Conservation (phyloP, 2,113 vertebrate species). For the Vanacampus margaritifer region DNA sequence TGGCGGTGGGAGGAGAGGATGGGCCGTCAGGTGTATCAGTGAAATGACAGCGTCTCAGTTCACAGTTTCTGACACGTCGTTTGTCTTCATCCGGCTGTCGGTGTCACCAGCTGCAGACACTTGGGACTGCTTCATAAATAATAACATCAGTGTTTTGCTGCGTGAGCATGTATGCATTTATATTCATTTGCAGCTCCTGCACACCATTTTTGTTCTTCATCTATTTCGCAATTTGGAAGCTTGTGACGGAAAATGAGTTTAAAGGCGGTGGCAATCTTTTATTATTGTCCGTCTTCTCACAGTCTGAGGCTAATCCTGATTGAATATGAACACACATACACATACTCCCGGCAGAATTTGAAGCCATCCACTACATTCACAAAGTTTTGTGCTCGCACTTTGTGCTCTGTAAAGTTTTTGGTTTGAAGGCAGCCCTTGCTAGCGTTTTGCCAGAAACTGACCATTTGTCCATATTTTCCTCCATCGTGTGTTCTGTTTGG, state of each 20-base stretch:
- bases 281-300: constrained; percentile 16
- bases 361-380: constrained; percentile 7
- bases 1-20: constrained; percentile 7
- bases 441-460: constrained; percentile 13
- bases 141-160: constrained; percentile 32
- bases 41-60: constrained; percentile 63
- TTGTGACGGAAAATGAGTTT: constrained; percentile 33
- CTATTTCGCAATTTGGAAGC: constrained; percentile 10
- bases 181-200: not conserved
- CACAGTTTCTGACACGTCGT: constrained; percentile 58
- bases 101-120: constrained; percentile 45
- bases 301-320: constrained; percentile 26
- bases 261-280: constrained; percentile 12
- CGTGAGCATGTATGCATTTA: constrained; percentile 4
- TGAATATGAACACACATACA: constrained; percentile 26
- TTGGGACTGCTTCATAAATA: constrained; percentile 15
- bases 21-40: constrained; percentile 56
- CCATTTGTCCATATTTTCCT: constrained; percentile 23
- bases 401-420: constrained; percentile 20
- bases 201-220: constrained; percentile 15
- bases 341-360: constrained; percentile 17
- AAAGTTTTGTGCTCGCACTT: constrained; percentile 9
- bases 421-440: constrained; percentile 3
- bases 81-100: constrained; percentile 66
- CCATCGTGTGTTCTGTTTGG: constrained; percentile 15